Conservation (phyloP, 2,113 vertebrate genomes). For the Trachemys scripta region DNA sequence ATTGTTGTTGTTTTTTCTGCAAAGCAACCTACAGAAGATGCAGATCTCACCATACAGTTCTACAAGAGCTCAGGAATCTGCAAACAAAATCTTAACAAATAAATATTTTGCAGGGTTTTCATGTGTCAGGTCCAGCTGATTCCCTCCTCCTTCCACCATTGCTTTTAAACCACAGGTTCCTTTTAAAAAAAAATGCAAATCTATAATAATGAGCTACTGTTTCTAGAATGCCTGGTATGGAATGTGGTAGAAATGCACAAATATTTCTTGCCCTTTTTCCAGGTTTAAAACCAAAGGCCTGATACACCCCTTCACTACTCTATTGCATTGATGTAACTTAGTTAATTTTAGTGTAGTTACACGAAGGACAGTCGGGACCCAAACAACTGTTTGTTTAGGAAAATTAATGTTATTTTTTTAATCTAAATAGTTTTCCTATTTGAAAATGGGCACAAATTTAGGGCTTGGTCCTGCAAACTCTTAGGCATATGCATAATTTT, state of each 20-base stretch:
- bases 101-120: background rate
- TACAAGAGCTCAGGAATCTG: background rate
- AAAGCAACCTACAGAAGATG: slow-evolving; percentile 31
- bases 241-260: accelerated
- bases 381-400: slow-evolving; percentile 27
- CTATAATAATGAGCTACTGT: background rate
- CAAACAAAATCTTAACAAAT: background rate
- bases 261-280: background rate
- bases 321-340: background rate
- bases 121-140: accelerated
- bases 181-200: background rate
- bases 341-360: background rate
- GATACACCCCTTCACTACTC: background rate
- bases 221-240: background rate
- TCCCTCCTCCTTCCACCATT: background rate
- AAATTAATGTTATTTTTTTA: background rate
- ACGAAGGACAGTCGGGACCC: accelerated
- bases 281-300: background rate
- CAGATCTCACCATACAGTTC: background rate
- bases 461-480: slow-evolving; percentile 16
- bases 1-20: slow-evolving; percentile 21
- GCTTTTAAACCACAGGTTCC: background rate
- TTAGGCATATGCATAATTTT: slow-evolving; percentile 45
- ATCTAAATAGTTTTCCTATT: slow-evolving; percentile 32
- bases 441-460: slow-evolving; percentile 42